Evolutionary conservation across 2,888 invertebrate genomes (phyloP), one percentile per base, ranked within the genome.

Genomic region (Eulithis testata): DNA sequence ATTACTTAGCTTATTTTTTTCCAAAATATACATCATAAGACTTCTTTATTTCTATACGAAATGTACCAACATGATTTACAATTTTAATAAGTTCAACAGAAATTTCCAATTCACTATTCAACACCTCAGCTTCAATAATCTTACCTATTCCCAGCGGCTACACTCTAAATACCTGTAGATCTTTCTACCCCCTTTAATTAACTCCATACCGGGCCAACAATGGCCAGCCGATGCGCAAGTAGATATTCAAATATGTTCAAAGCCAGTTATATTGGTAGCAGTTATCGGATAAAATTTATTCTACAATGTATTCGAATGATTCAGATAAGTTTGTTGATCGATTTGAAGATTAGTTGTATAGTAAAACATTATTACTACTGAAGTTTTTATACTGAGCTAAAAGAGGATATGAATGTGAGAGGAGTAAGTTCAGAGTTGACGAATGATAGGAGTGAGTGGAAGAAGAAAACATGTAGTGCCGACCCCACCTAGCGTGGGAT

Each of bases 221-320:
- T 91, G 87, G 89, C 83, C 73, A 80, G 76, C 83, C 90, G 92
- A 91, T 91, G 89, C 86, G 83, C 86, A 79, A 84, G 83, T 85
- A 90, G 92, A 93, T 93, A 93, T 93, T 93, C 91, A 91, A 93
- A 92, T 91, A 92, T 85, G 89, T 92, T 89, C 89, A 88, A 88
- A 86, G 88, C 88, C 77, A 81, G 85, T 88, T 89, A 90, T 88
- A 88, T 86, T 85, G 86, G 83, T 75, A 79, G 76, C 85, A 81
- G 87, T 88, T 89, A 89, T 87, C 85, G 63, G 55, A 57, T 67
- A 67, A 56, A 60, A 67, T 67, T 60, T 63, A 67, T 67, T 44
- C 60, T 51, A 51, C 45, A 47, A 47, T 57, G 60, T 63, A 51
- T 60, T 64, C 64, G 9, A 63, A 60, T 66, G 59, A 63, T 66